These are phyloP conservation scores for Nowickia ferox DNA, from an alignment of 2,888 invertebrate species.

Conservation along the genomic window DNA sequence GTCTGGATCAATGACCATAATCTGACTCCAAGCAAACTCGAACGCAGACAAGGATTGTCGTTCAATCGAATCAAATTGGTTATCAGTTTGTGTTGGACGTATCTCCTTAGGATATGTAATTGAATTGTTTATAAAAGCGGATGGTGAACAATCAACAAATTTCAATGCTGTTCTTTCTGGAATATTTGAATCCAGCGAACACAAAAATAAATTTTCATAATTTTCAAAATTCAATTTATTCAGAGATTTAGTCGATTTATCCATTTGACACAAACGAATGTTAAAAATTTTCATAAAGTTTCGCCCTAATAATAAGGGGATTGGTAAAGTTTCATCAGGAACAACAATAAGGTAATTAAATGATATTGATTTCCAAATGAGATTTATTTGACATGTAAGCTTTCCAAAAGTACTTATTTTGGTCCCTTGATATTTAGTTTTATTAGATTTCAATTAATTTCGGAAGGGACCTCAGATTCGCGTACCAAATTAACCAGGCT, in stretches of 20 bases:
- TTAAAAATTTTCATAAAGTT: conserved; percentile 25
- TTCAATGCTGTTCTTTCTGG: not conserved
- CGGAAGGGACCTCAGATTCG: not conserved
- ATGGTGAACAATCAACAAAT: conserved; percentile 2
- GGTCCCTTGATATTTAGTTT: conserved; percentile 23
- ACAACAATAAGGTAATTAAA: conserved; percentile 49
- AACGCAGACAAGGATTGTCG: not conserved
- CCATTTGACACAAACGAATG: conserved; percentile 14
- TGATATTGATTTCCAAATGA: conserved; percentile 10
- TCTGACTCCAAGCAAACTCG: conserved; percentile 23
- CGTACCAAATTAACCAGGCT: conserved; percentile 61
- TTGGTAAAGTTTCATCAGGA: conserved; percentile 39
- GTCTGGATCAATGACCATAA: conserved; percentile 20
- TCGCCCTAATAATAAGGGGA: conserved; percentile 36
- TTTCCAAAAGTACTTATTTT: conserved; percentile 8
- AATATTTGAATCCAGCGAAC: not conserved
- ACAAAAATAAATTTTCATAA: not conserved
- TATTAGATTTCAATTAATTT: too few relatives aligned
- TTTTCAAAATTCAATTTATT: conserved; percentile 26
- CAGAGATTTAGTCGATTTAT: conserved; percentile 12
- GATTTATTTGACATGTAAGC: conserved; percentile 33
- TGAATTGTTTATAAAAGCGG: not conserved
- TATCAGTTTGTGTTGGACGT: not conserved
- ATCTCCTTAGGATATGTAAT: not conserved
- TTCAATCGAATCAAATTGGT: not conserved